phyloP scores from a whole-genome alignment of 2,113 vertebrate genomes.

The Ardeotis arabs region DNA sequence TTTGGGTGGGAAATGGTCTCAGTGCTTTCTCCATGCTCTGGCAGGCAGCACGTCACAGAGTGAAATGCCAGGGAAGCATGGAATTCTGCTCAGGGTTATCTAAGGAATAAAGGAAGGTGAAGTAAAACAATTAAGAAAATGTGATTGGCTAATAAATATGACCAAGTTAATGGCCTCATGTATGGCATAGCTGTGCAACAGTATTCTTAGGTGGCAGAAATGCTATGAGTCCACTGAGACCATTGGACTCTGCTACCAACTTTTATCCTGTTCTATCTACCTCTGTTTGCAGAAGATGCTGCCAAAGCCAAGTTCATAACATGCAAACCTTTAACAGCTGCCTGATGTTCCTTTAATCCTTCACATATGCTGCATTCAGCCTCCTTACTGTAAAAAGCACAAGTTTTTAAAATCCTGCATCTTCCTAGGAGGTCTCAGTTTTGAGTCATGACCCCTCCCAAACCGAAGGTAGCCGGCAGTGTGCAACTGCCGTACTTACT shows the following conservation, averaged over 20 bases:
- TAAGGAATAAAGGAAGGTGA: background rate
- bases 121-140: background rate
- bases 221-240: background rate
- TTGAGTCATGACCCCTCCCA: background rate
- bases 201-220: background rate
- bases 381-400: background rate
- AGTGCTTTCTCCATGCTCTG: background rate
- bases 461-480: background rate
- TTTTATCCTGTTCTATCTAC: background rate
- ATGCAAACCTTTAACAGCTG: constrained; percentile 22
- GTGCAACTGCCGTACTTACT: background rate
- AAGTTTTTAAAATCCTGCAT: background rate
- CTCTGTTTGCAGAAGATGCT: background rate
- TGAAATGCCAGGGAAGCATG: background rate
- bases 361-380: constrained; percentile 25
- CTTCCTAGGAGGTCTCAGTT: constrained; percentile 14
- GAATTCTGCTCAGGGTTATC: background rate
- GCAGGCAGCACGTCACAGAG: background rate
- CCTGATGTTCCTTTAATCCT: constrained; percentile 51
- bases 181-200: background rate
- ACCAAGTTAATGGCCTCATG: background rate
- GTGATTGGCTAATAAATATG: background rate
- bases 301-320: constrained; percentile 33
- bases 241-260: background rate
- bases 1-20: background rate